A percentile compares a stretch with the other conserved stretches of the same genome.
phyloP scores from a whole-genome alignment of 2,113 vertebrate genomes.

The Petromus typicus region DNA sequence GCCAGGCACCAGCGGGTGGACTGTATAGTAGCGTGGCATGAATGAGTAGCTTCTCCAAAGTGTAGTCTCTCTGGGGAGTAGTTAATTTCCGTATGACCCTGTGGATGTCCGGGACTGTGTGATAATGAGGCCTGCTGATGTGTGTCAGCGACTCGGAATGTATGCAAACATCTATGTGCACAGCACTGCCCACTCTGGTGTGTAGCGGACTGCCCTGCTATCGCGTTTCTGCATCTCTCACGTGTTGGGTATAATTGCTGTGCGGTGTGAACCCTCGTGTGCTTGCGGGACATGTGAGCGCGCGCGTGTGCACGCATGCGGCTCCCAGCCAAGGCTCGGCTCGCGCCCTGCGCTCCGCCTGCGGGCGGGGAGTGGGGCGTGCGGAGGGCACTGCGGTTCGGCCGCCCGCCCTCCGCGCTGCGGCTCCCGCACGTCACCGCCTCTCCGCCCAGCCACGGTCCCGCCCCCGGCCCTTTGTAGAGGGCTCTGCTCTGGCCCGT shows the following conservation, averaged over 20 bases:
- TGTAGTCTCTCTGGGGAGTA: not conserved
- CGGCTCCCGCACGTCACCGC: slow-evolving; percentile 74
- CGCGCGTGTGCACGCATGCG: not conserved
- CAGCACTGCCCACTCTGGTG: not conserved
- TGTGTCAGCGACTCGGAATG: not conserved
- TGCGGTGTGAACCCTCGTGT: not conserved
- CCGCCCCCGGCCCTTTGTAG: slow-evolving; percentile 85
- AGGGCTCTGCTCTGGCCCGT: not conserved
- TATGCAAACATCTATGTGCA: not conserved
- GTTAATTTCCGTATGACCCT: not conserved
- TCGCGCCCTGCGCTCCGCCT: not conserved
- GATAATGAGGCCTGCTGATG: not conserved
- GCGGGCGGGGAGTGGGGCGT: slow-evolving; percentile 33
- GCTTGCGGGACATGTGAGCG: not conserved
- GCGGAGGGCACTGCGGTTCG: slow-evolving; percentile 81
- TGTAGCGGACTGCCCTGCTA: not conserved
- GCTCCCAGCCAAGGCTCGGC: slow-evolving; percentile 56
- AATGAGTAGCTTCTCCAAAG: not conserved
- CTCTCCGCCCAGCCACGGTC: slow-evolving; percentile 69
- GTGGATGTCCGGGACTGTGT: not conserved
- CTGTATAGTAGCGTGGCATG: accelerated
- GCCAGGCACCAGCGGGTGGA: not conserved
- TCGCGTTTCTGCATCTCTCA: not conserved
- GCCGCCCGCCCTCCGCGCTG: slow-evolving; percentile 78
- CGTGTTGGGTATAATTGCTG: not conserved